phyloP scores from a whole-genome alignment of 2,113 vertebrate species.

The Synodontis membranacea region DNA sequence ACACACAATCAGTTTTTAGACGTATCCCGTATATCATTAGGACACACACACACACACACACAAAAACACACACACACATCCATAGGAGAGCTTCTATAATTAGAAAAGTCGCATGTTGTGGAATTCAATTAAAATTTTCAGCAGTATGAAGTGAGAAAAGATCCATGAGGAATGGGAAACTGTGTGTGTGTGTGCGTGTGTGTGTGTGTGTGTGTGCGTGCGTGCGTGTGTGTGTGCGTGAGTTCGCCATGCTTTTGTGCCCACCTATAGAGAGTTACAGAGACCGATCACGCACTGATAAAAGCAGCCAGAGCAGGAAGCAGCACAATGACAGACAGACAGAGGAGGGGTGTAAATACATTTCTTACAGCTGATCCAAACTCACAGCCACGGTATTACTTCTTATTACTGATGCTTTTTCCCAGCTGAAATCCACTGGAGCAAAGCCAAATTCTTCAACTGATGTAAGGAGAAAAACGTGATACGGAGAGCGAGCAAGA shows the following conservation, averaged over 20 bases:
- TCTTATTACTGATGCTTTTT: not conserved
- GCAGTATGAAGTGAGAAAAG: not conserved
- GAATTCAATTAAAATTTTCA: conserved; percentile 5
- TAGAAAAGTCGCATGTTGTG: not conserved
- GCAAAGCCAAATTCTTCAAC: not conserved
- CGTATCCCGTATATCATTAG: not conserved
- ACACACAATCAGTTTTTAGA: conserved; percentile 19
- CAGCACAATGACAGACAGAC: conserved; percentile 46
- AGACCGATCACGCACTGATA: conserved; percentile 46
- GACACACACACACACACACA: conserved; percentile 3
- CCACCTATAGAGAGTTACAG: conserved; percentile 33
- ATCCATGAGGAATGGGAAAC: not conserved
- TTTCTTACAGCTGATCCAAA: conserved; percentile 10
- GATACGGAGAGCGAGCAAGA: not conserved
- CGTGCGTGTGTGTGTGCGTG: conserved; percentile 21
- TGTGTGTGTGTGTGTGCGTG: conserved; percentile 38
- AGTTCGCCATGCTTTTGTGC: conserved; percentile 40
- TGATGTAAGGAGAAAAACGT: not conserved
- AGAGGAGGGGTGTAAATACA: not conserved
- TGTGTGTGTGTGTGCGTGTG: conserved; percentile 33
- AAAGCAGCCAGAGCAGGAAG: conserved; percentile 53
- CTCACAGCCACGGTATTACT: not conserved
- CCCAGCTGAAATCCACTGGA: not conserved
- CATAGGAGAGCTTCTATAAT: not conserved
- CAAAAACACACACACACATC: not conserved